Conservation (phyloP, 1,140 invertebrate genomes). For the Liolophura sinensis region DNA sequence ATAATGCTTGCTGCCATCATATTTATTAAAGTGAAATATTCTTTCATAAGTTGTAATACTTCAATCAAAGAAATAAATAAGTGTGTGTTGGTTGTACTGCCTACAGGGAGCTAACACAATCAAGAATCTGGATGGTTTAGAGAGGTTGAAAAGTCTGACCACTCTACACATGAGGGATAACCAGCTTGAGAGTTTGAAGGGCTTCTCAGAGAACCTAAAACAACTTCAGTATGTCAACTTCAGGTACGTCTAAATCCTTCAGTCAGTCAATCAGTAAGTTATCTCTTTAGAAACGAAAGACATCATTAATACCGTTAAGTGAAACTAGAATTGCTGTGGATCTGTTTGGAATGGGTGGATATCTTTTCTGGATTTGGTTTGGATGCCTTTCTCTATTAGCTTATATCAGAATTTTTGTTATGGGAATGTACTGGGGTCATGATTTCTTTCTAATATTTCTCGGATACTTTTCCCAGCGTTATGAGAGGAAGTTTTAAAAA, state of each 20-base stretch:
- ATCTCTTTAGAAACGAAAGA: not conserved
- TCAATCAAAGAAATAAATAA: not conserved
- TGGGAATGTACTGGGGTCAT: too few species aligned
- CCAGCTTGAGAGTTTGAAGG: slow-evolving; percentile 52
- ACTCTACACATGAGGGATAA: slow-evolving; percentile 57
- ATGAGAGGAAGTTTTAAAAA: too few species aligned
- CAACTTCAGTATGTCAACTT: slow-evolving; percentile 57
- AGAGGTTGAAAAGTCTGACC: slow-evolving; percentile 39
- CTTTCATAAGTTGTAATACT: too few species aligned
- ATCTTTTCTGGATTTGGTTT: too few species aligned
- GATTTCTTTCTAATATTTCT: too few species aligned
- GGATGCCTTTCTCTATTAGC: too few species aligned
- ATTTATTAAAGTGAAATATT: too few species aligned
- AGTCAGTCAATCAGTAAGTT: not conserved
- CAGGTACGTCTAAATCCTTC: slow-evolving; percentile 29
- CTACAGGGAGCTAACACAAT: slow-evolving; percentile 53
- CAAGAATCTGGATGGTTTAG: slow-evolving; percentile 51
- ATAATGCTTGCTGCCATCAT: too few species aligned
- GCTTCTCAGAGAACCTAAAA: slow-evolving; percentile 49
- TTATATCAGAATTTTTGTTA: too few species aligned
- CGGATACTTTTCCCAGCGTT: too few species aligned
- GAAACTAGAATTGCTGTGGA: not conserved
- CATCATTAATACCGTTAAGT: not conserved
- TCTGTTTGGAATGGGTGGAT: not conserved
- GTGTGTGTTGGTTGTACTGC: not conserved